Percentiles rank a stretch among this genome's conserved stretches.
Evolutionary conservation across 2,888 invertebrate species (phyloP).

Genomic region (Macrostomum cliftonense): DNA sequence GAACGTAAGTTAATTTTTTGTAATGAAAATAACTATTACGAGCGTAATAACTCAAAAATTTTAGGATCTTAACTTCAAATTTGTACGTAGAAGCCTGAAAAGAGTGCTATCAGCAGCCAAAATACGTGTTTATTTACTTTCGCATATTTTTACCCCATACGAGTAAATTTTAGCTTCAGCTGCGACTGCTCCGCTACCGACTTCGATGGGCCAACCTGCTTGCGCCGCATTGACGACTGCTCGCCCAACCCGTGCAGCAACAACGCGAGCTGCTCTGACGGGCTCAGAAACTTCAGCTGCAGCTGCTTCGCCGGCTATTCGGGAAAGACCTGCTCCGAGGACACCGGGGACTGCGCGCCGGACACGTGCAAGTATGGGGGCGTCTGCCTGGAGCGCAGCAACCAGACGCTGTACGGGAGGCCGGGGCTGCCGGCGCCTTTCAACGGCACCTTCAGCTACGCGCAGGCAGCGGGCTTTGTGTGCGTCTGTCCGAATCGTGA

Average conservation of each 20-base stretch:
- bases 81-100: no score
- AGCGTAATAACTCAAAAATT: no score
- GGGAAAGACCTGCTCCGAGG: slow-evolving; percentile 49
- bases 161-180: no score
- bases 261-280: slow-evolving; percentile 17
- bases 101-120: no score
- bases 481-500: slow-evolving; percentile 29
- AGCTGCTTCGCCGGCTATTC: slow-evolving; percentile 49
- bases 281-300: slow-evolving; percentile 14
- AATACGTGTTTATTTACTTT: no score
- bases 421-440: slow-evolving; percentile 14
- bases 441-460: slow-evolving; percentile 30
- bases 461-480: slow-evolving; percentile 22
- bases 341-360: slow-evolving; percentile 45
- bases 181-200: slow-evolving; percentile 16
- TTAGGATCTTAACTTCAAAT: no score
- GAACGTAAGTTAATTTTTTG: no score
- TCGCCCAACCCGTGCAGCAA: not conserved
- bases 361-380: slow-evolving; percentile 25
- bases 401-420: slow-evolving; percentile 17
- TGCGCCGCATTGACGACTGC: slow-evolving; percentile 9
- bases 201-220: slow-evolving; percentile 21
- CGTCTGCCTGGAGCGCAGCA: slow-evolving; percentile 23
- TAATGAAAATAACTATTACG: no score
- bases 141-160: no score